Base-by-base conservation (phyloP, 1,140 invertebrate species). In the Arctopsyche grandis region DNA sequence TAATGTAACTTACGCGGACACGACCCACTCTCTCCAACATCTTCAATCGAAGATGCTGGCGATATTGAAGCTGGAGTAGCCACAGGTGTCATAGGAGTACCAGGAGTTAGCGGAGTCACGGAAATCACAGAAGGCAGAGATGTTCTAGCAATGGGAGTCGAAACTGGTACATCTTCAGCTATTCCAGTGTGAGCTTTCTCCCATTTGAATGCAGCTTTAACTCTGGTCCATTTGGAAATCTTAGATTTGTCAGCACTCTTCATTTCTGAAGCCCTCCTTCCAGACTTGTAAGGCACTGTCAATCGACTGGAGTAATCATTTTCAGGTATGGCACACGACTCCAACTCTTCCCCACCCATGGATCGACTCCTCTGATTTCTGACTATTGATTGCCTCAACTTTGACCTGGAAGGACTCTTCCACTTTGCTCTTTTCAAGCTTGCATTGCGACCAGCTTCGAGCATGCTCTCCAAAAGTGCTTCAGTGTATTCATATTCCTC, bases 151-250 rank as follows among this genome's bases (percentile, higher is more conserved):
- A 56, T 46, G 46, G 52, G 29, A 52, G 29, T 7, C 5, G 77
- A 9, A n/a, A 38, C n/a, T 5, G 69, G 12, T 3, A 52, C 22
- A 19, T 79, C 79, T 19, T 14, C 26, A 12, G 74, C 63, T 16
- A 82, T 79, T 56, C 81, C 81, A 9, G 88, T 88, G 77, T 87
- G 89, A 5, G 91, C 90, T n/a, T 89, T 89, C 82, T 93, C 92
- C 92, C 91, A 94, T 83, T 92, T 93, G 80, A 95, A 94, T 10
- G 94, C 94, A 21, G 94, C 93, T 85, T 95, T 95, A 9, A 95
- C 94, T 85, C 92, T 92, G 0, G 93, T 95, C 94, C 94, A 95
- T 83, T 94, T 94, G 0, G 94, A 95, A 9, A 94, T 89, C 85
- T 93, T 88, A 0, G 87, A 85, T 75, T 88, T 88, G 21, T 88